phyloP scores from a whole-genome alignment of 2,888 invertebrate genomes.

The Fissipunctia ypsillon region DNA sequence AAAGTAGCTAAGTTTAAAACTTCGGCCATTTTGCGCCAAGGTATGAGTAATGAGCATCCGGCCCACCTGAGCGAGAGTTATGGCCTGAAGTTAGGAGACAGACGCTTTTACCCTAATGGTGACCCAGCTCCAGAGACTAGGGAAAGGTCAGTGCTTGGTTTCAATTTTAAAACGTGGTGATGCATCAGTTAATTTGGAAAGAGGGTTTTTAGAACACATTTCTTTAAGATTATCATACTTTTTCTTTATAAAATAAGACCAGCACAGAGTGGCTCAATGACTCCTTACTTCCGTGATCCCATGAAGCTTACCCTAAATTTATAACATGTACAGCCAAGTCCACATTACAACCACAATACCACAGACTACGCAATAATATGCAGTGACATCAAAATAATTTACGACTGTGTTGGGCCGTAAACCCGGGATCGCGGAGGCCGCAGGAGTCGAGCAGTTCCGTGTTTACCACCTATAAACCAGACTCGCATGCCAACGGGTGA shows the following conservation, averaged over 20 bases:
- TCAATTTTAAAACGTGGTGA: not conserved
- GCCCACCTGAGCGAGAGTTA: slow-evolving; percentile 62
- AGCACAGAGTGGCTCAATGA: not conserved
- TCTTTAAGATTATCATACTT: not conserved
- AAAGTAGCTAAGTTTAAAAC: slow-evolving; percentile 57
- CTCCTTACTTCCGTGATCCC: slow-evolving; percentile 2
- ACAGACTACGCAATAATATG: slow-evolving; percentile 62
- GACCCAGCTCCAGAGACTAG: slow-evolving; percentile 8
- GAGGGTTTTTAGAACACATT: not conserved
- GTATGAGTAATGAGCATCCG: slow-evolving; percentile 62
- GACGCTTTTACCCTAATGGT: slow-evolving; percentile 44
- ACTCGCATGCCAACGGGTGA: slow-evolving; percentile 47
- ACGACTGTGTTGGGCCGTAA: slow-evolving; percentile 61
- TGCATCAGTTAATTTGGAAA: not conserved
- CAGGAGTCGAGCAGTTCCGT: slow-evolving; percentile 64
- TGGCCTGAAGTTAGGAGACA: slow-evolving; percentile 35
- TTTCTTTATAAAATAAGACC: not conserved
- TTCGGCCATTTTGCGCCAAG: slow-evolving; percentile 54
- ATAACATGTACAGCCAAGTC: slow-evolving; percentile 10
- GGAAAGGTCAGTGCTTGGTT: slow-evolving; percentile 5
- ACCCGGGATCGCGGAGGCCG: slow-evolving; percentile 59
- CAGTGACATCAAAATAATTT: slow-evolving; percentile 69
- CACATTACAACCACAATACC: slow-evolving; percentile 39
- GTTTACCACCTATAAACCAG: slow-evolving; percentile 65
- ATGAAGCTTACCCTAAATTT: slow-evolving; percentile 37